Base-by-base conservation (phyloP, 2,888 invertebrate genomes). In the Apocheima hispidaria region DNA sequence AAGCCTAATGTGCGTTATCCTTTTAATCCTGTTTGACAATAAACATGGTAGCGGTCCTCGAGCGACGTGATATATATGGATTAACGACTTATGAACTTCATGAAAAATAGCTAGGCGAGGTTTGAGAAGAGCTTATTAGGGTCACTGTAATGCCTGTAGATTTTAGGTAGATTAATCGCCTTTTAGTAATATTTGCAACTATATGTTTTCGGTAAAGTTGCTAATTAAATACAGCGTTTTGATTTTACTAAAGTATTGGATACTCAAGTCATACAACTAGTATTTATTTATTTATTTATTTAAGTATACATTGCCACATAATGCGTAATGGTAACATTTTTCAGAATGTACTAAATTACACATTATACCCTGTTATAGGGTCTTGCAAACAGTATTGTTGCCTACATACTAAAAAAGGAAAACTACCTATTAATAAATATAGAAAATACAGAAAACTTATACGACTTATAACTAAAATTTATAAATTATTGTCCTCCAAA, bases 1-100 rank as follows among this genome's bases (percentile, higher is more conserved):
- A 80, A 80, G 81, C 82, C 78, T 83, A 81, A 85, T 84, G 78
- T 78, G 77, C 71, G 77, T 79, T 80, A 83, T 82, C 82, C 82
- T 81, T 80, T 81, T 83, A 84, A 86, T 85, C 85, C 82, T 75
- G 74, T 82, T 79, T 78, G 81, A 82, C 78, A 85, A 85, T 87
- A 84, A 85, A 85, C 83, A 81, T 75, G 77, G 74, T 65, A 77
- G 71, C 74, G 69, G 73, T 67, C 73, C 75, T 73, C 68, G 52
- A 70, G 73, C 66, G 61, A 73, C 72, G 76, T 74, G 75, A 80
- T 80, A 77, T 75, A 76, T 71, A 64, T 62, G 77, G 82, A 83
- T 85, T 83, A 82, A 68, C 68, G 74, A 74, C 76, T 78, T 79
- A 73, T 71, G 71, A 78, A 79, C 72, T 78, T 80, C 68, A 73